phyloP scores from a whole-genome alignment of 2,113 vertebrate genomes.

The Pardalotus punctatus region DNA sequence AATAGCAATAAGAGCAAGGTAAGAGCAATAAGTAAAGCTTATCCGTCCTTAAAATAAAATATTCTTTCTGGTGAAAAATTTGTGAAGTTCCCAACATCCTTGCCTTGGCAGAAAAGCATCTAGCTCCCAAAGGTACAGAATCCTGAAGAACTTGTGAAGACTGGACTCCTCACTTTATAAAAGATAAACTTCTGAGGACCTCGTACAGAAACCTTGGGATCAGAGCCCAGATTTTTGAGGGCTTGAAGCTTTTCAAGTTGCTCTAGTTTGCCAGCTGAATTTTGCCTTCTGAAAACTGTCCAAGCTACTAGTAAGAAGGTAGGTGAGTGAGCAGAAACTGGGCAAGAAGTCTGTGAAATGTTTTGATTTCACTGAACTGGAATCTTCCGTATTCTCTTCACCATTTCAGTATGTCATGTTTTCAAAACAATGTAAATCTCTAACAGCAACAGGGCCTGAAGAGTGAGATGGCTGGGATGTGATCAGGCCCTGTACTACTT shows the following conservation, averaged over 20 bases:
- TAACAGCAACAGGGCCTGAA: not conserved
- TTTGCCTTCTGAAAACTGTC: not conserved
- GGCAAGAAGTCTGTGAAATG: not conserved
- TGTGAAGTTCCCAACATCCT: not conserved
- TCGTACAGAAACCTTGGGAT: not conserved
- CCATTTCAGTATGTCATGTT: not conserved
- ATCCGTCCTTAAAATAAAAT: not conserved
- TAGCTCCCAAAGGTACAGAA: fast-evolving
- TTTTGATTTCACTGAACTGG: not conserved
- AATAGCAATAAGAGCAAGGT: not conserved
- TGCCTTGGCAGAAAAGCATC: not conserved
- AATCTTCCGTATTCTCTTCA: not conserved
- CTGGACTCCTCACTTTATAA: not conserved
- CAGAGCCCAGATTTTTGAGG: not conserved
- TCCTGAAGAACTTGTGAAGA: not conserved
- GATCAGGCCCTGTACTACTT: not conserved
- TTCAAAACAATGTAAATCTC: not conserved
- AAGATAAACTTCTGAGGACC: not conserved
- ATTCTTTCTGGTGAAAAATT: not conserved
- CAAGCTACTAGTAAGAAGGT: not conserved
- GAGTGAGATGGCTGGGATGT: not conserved
- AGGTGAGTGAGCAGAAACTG: not conserved
- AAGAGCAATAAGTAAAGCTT: not conserved
- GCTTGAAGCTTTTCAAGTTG: not conserved
- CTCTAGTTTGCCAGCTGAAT: not conserved